These are phyloP conservation scores for Rhynchonema sp. DNA, from an alignment of 2,888 invertebrate species.

Conservation along the genomic window DNA sequence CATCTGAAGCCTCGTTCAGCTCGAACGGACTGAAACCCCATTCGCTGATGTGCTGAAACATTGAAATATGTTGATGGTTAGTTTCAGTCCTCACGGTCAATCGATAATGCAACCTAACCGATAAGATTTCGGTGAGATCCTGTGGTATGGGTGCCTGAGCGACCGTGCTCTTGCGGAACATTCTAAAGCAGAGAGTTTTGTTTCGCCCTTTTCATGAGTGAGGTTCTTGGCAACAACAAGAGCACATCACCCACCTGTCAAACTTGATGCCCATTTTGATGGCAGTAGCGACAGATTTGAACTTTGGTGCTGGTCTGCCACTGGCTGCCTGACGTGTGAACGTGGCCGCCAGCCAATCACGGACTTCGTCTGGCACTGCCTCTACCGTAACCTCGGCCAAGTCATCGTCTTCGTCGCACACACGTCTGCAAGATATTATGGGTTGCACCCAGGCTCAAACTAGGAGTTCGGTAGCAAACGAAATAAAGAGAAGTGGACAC, in stretches of 20 bases:
- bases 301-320: constrained; percentile 43
- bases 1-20: constrained; percentile 60
- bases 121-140: constrained; percentile 15
- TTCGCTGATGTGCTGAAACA: constrained; percentile 56
- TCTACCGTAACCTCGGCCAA: constrained; percentile 85
- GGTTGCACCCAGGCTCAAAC: too few species aligned
- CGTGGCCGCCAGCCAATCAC: constrained; percentile 87
- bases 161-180: constrained; percentile 22
- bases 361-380: constrained; percentile 80
- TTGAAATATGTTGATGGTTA: too few species aligned
- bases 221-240: background rate
- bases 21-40: constrained; percentile 89
- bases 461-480: too few species aligned
- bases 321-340: constrained; percentile 73
- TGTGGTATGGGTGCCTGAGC: constrained; percentile 24
- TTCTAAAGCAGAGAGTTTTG: constrained; percentile 10
- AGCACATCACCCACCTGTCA: constrained; percentile 36
- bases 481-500: too few species aligned
- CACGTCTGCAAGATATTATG: constrained; percentile 13
- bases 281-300: constrained; percentile 82
- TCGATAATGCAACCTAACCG: constrained; percentile 8
- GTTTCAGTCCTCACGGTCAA: too few species aligned
- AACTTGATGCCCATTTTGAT: constrained; percentile 89
- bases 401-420: constrained; percentile 62
- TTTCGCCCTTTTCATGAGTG: background rate